A percentile compares a stretch with the other conserved stretches of the same genome.
These are phyloP conservation scores for Ommatoiulus sabulosus DNA, from an alignment of 2,888 invertebrate species.

Conservation along the genomic window DNA sequence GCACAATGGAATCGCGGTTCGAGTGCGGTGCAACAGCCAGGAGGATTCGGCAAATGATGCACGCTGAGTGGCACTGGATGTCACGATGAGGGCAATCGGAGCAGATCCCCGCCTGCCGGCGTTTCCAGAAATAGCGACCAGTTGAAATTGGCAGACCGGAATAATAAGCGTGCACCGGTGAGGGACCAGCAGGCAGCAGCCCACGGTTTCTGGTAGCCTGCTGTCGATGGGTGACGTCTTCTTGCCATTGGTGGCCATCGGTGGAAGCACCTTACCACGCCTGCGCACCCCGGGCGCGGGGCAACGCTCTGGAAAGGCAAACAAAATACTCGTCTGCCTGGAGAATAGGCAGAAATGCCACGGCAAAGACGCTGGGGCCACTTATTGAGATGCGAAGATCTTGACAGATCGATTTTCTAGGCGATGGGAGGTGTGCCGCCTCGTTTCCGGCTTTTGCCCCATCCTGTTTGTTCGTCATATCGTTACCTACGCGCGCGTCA, in stretches of 20 bases:
- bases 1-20: background rate
- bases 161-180: conserved; percentile 23
- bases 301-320: conserved; percentile 18
- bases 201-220: background rate
- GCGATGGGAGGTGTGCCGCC: background rate
- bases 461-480: background rate
- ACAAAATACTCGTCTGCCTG: background rate
- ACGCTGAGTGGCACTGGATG: background rate
- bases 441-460: conserved; percentile 17
- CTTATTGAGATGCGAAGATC: background rate
- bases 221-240: background rate
- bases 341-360: conserved; percentile 12
- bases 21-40: background rate
- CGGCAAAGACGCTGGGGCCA: background rate
- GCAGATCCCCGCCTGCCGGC: background rate
- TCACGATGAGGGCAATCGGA: conserved; percentile 18
- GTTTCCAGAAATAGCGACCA: background rate
- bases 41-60: background rate
- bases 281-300: background rate
- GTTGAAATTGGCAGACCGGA: conserved; percentile 2
- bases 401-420: background rate
- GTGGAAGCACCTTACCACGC: background rate
- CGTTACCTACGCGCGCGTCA: background rate
- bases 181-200: background rate
- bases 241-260: too few species aligned